Conservation (phyloP, 2,113 vertebrate species). For the Leptobrachium ailaonicum region DNA sequence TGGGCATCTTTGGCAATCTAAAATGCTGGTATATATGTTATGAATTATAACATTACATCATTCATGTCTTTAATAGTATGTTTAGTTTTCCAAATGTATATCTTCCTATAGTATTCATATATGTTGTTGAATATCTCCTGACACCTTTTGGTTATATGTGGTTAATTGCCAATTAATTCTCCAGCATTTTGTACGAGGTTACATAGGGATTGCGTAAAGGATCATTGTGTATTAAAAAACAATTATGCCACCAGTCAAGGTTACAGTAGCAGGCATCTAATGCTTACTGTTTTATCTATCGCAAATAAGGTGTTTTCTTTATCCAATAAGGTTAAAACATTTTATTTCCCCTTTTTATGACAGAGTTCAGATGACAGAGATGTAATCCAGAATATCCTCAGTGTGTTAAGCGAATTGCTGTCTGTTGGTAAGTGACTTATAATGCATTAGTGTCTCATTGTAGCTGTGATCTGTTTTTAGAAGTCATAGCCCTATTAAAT, state of each 20-base stretch:
- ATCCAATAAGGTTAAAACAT: constrained; percentile 8
- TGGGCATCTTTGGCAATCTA: too few species aligned
- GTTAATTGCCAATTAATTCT: too few species aligned
- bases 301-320: not conserved
- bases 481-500: constrained; percentile 13
- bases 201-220: not conserved
- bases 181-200: too few species aligned
- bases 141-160: too few species aligned
- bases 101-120: too few species aligned
- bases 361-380: constrained; percentile 78
- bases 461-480: constrained; percentile 15
- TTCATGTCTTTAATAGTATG: too few species aligned
- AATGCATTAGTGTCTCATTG: constrained; percentile 28
- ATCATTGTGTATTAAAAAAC: not conserved
- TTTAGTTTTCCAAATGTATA: too few species aligned
- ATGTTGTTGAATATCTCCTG: too few species aligned
- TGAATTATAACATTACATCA: too few species aligned
- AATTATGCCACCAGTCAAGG: too few species aligned
- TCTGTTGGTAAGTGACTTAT: constrained; percentile 77
- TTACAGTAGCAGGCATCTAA: too few species aligned
- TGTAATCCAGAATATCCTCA: constrained; percentile 75
- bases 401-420: constrained; percentile 82
- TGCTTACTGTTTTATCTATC: not conserved
- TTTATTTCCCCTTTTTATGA: constrained; percentile 48
- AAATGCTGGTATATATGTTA: too few species aligned